Evolutionary conservation across 2,797 vertebrate species (phyloP).

Genomic region (Chelon labrosus): DNA sequence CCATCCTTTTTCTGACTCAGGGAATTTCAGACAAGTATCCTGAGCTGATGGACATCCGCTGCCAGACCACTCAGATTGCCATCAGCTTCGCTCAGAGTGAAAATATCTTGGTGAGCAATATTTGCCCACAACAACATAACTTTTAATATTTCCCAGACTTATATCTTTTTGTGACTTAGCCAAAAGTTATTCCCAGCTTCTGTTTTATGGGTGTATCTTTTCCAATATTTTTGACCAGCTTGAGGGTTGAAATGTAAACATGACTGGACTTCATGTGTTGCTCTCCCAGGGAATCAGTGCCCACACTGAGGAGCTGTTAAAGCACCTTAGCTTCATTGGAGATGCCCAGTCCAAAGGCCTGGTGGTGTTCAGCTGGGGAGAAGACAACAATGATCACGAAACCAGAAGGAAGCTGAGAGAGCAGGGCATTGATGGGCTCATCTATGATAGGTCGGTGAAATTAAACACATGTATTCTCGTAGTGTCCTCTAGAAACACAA

Average conservation of each 20-base stretch:
- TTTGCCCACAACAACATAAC: neutral
- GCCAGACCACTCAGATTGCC: constrained; percentile 93
- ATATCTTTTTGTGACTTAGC: too few species aligned
- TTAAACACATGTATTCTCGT: neutral
- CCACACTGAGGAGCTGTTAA: constrained; percentile 93
- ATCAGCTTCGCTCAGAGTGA: constrained; percentile 97
- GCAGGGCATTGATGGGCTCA: constrained; percentile 93
- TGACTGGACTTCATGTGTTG: neutral
- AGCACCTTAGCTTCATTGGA: constrained; percentile 86
- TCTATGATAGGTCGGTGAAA: constrained; percentile 92
- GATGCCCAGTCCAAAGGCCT: constrained; percentile 93
- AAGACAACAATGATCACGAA: constrained; percentile 94
- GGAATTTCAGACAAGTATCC: constrained; percentile 92
- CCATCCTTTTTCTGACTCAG: constrained; percentile 97
- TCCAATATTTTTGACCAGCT: too few species aligned
- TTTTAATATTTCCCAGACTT: too few species aligned
- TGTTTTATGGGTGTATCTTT: too few species aligned
- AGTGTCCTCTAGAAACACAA: neutral
- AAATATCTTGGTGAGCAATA: constrained; percentile 90
- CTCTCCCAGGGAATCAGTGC: constrained; percentile 92
- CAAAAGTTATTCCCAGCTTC: too few species aligned
- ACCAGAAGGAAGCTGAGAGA: constrained; percentile 90
- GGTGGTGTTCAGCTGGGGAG: constrained; percentile 97
- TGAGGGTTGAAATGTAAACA: too few species aligned
- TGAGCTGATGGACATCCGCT: constrained; percentile 96